Evolutionary conservation across 1,140 invertebrate species (phyloP).

Genomic region (Leptoteleia sp.): DNA sequence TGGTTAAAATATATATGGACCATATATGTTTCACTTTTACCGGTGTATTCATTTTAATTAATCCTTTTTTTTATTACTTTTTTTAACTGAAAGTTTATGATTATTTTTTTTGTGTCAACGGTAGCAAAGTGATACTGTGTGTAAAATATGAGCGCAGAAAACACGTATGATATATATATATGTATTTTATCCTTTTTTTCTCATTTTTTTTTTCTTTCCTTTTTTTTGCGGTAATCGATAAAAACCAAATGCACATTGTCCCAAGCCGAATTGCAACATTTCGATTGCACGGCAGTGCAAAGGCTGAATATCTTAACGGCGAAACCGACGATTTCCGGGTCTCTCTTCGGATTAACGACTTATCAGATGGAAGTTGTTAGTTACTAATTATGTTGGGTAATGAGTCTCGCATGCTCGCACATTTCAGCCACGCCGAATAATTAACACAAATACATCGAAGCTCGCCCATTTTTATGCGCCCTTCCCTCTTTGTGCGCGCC

Average conservation of each 20-base stretch:
- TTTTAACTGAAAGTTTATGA: no score
- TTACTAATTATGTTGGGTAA: constrained; percentile 65
- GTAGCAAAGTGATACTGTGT: not conserved
- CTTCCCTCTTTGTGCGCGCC: constrained; percentile 16
- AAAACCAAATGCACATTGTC: constrained; percentile 12
- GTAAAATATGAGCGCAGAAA: not conserved
- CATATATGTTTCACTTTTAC: no score
- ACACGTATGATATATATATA: constrained; percentile 9
- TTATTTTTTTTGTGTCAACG: constrained; percentile 5
- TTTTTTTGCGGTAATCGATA: constrained; percentile 2
- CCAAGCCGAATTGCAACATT: constrained; percentile 14
- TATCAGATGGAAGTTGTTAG: constrained; percentile 62
- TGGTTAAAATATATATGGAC: no score
- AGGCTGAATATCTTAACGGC: constrained; percentile 26
- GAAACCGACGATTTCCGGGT: constrained; percentile 57
- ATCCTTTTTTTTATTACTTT: no score
- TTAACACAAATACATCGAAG: constrained; percentile 44
- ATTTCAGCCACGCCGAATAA: constrained; percentile 49
- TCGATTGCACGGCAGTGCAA: constrained; percentile 4
- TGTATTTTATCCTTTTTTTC: no score
- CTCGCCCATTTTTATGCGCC: constrained; percentile 33
- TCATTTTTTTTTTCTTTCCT: no score
- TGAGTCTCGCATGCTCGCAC: constrained; percentile 57
- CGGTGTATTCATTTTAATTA: no score
- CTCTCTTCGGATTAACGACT: constrained; percentile 60